Evolutionary conservation across 2,888 invertebrate genomes (phyloP).

Genomic region (Caenorhabditis becei): DNA sequence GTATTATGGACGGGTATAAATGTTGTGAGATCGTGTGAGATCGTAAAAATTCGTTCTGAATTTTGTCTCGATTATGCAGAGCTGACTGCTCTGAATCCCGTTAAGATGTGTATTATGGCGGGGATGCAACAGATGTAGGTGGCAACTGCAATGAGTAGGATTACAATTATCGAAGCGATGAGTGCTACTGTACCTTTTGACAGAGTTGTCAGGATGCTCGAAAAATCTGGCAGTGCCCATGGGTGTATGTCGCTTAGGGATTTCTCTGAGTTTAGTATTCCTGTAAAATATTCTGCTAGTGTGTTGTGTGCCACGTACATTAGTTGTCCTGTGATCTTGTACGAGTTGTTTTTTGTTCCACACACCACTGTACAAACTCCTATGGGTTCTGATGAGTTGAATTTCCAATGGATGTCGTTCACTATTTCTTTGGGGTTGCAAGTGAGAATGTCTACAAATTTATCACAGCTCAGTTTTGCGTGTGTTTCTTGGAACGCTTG

Average conservation of each 20-base stretch:
- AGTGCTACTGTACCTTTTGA: neutral
- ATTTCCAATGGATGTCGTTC: constrained; percentile 1
- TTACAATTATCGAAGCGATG: neutral
- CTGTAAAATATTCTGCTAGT: neutral
- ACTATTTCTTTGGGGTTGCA: constrained; percentile 4
- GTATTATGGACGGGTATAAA: too few species aligned
- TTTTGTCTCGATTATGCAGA: too few species aligned
- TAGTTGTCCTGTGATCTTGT: constrained; percentile 7
- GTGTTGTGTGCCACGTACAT: neutral
- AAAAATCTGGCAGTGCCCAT: neutral
- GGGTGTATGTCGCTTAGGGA: constrained; percentile 8
- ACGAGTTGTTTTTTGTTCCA: constrained; percentile 5
- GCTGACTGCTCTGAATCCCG: too few species aligned
- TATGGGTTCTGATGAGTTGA: neutral
- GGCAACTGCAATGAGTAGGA: neutral
- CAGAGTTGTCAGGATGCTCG: constrained; percentile 79
- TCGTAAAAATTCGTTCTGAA: too few species aligned
- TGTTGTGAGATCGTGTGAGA: too few species aligned
- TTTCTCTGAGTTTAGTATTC: constrained; percentile 1
- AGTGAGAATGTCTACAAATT: neutral
- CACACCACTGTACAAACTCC: neutral
- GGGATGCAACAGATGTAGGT: neutral
- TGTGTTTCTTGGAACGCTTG: neutral
- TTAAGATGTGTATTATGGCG: neutral
- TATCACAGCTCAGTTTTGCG: neutral